Evolutionary conservation across 2,113 vertebrate genomes (phyloP).

Genomic region (Peromyscus maniculatus): DNA sequence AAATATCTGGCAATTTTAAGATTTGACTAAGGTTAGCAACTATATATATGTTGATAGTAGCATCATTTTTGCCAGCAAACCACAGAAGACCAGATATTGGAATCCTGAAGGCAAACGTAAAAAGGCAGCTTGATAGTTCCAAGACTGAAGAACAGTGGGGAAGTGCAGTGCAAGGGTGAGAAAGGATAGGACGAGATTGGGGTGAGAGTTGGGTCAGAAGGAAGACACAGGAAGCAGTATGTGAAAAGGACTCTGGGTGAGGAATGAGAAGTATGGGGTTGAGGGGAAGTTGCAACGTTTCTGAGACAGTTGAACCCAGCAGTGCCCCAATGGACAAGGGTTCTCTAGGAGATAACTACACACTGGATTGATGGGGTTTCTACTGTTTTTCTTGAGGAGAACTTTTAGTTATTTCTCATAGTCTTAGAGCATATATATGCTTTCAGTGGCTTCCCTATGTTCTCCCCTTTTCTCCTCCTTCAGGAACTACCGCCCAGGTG

Average conservation of each 20-base stretch:
- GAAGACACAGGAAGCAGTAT: background rate
- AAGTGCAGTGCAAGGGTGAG: background rate
- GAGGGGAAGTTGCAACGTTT: background rate
- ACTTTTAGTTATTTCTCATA: slow-evolving; percentile 36
- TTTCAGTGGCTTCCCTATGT: background rate
- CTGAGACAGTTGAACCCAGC: background rate
- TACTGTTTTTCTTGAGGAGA: slow-evolving; percentile 3
- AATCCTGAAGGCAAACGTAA: background rate
- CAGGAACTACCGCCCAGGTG: background rate
- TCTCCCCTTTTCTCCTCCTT: no score
- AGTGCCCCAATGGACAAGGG: background rate
- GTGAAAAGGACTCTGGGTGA: background rate
- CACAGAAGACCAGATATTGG: background rate
- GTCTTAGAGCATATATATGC: background rate
- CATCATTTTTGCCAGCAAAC: background rate
- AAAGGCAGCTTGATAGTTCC: background rate
- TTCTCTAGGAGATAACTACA: background rate
- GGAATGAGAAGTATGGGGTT: background rate
- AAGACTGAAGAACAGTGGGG: background rate
- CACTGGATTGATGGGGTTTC: background rate
- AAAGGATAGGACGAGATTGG: background rate
- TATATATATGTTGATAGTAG: background rate
- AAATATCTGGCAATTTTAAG: background rate
- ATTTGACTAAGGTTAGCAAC: background rate
- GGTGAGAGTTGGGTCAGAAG: background rate